A percentile compares a stretch with the other conserved stretches of the same genome.
These are phyloP conservation scores for Cancer borealis DNA, from an alignment of 2,888 invertebrate species.

Conservation along the genomic window DNA sequence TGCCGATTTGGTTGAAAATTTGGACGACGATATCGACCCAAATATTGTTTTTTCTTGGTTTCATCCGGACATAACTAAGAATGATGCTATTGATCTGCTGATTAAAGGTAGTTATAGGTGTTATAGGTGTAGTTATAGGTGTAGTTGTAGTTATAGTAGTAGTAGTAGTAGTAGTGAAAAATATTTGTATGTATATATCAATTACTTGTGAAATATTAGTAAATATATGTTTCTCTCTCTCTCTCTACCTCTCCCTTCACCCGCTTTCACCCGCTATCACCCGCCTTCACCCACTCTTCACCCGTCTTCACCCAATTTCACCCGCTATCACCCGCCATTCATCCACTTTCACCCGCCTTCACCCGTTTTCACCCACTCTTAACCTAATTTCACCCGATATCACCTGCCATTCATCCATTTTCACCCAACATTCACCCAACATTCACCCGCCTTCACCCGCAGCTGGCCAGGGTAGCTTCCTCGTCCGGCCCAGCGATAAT, in stretches of 20 bases:
- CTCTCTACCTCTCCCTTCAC: not conserved
- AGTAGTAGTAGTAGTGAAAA: too few species aligned
- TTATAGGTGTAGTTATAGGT: not conserved
- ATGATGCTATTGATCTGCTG: slow-evolving; percentile 96
- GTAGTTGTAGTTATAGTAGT: not conserved
- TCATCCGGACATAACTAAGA: slow-evolving; percentile 96
- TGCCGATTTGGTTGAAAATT: slow-evolving; percentile 94
- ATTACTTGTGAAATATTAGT: too few species aligned
- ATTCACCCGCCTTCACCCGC: too few species aligned
- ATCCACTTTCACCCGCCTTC: too few species aligned
- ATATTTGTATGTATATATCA: too few species aligned
- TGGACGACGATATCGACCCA: slow-evolving; percentile 95
- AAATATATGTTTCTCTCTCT: not conserved
- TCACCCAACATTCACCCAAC: too few species aligned
- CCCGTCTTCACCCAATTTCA: too few species aligned
- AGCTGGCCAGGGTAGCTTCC: slow-evolving; percentile 94
- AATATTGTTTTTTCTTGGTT: slow-evolving; percentile 98
- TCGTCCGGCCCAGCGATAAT: slow-evolving; percentile 97
- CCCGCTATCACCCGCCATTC: not conserved
- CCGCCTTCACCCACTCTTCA: too few species aligned
- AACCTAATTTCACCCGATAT: too few species aligned
- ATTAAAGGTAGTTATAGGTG: slow-evolving; percentile 86
- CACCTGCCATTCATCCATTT: too few species aligned
- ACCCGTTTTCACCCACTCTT: too few species aligned
- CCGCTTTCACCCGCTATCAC: too few species aligned